A percentile compares a stretch with the other conserved stretches of the same genome.
These are phyloP conservation scores for Mixornis gularis DNA, from an alignment of 2,113 vertebrate genomes.

Conservation along the genomic window DNA sequence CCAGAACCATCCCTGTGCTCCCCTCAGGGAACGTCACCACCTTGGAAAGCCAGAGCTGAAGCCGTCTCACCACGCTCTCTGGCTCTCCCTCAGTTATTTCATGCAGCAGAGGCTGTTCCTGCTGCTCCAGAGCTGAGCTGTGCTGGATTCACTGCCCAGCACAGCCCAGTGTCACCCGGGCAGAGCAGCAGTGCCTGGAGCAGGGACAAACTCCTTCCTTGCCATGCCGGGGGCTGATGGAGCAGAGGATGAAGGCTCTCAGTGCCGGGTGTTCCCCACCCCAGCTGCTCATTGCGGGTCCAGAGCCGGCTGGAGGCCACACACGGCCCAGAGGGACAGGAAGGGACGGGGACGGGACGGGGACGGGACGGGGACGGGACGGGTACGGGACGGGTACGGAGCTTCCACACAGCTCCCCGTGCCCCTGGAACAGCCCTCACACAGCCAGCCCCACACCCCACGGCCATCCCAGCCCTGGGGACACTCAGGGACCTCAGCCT, in stretches of 20 bases:
- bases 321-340: neutral
- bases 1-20: neutral
- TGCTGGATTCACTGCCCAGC: neutral
- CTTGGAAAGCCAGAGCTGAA: neutral
- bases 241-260: rapidly evolving
- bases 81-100: rapidly evolving
- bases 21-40: neutral
- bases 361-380: rapidly evolving
- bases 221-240: rapidly evolving
- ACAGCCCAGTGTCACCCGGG: rapidly evolving
- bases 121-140: neutral
- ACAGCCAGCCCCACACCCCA: neutral
- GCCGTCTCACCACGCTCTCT: neutral
- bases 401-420: rapidly evolving
- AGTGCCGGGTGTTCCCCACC: neutral
- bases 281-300: neutral
- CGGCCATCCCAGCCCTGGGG: neutral
- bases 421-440: neutral
- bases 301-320: neutral
- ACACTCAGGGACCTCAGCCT: neutral
- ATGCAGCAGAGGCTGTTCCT: neutral
- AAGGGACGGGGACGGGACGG: neutral
- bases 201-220: neutral
- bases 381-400: rapidly evolving
- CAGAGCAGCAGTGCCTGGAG: rapidly evolving